phyloP scores from a whole-genome alignment of 53 echinoderm and acorn worm genomes.

The Holothuria scabra region DNA sequence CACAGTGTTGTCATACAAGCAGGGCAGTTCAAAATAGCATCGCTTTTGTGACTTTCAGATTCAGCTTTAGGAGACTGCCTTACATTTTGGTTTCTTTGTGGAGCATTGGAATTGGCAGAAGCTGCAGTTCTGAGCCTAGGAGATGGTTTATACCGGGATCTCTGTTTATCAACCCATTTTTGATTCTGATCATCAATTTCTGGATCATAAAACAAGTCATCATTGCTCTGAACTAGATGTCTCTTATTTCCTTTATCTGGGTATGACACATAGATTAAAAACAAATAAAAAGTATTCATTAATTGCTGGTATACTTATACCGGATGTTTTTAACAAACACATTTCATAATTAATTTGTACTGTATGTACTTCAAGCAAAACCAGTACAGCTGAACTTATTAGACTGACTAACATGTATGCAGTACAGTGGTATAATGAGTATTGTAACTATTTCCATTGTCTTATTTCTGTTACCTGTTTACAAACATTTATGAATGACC shows the following conservation, averaged over 20 bases:
- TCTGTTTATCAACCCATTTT: slow-evolving; percentile 92
- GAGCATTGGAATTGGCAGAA: neutral
- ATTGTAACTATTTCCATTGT: too few relatives aligned
- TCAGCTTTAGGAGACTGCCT: neutral
- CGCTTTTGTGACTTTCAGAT: slow-evolving; percentile 49
- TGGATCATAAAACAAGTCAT: slow-evolving; percentile 94
- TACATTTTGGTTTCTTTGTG: neutral
- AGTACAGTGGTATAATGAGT: too few relatives aligned
- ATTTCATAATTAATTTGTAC: too few relatives aligned
- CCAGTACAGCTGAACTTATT: too few relatives aligned
- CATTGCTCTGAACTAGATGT: slow-evolving; percentile 79
- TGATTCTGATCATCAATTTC: slow-evolving; percentile 94
- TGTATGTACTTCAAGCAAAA: too few relatives aligned
- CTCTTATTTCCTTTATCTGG: slow-evolving; percentile 74
- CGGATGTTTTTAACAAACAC: too few relatives aligned
- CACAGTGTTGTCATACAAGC: slow-evolving; percentile 96
- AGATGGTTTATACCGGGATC: slow-evolving; percentile 76
- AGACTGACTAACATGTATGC: too few relatives aligned
- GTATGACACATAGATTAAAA: neutral
- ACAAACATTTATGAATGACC: too few relatives aligned
- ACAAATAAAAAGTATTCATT: too few relatives aligned
- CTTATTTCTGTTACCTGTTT: too few relatives aligned
- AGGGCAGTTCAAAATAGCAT: slow-evolving; percentile 96
- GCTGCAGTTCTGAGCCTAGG: neutral
- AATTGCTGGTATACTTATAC: too few relatives aligned